These are phyloP conservation scores for Grammomys dolichurus DNA, from an alignment of 2,113 vertebrate species.

Conservation along the genomic window DNA sequence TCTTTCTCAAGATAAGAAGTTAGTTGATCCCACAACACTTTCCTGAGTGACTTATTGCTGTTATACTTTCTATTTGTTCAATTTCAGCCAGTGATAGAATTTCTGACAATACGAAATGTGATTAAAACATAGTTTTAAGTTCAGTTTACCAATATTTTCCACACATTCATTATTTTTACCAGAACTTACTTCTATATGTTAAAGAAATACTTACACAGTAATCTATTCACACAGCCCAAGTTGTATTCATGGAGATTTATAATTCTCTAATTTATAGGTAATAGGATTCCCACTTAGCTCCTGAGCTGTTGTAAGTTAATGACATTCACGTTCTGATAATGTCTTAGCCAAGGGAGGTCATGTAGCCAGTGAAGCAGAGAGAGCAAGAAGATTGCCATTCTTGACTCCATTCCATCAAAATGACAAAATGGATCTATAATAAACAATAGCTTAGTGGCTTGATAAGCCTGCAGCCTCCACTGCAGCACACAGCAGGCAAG, in stretches of 20 bases:
- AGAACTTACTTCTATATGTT: conserved; percentile 70
- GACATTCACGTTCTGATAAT: conserved; percentile 74
- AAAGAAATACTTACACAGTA: conserved; percentile 45
- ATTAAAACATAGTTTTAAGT: neutral
- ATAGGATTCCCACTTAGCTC: conserved; percentile 81
- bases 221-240: conserved; percentile 59
- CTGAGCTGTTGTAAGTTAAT: conserved; percentile 81
- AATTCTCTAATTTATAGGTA: conserved; percentile 81
- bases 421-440: conserved; percentile 77
- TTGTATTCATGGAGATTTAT: conserved; percentile 76
- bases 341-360: conserved; percentile 77
- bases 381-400: conserved; percentile 80
- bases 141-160: conserved; percentile 64
- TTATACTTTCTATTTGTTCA: conserved; percentile 9
- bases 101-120: neutral
- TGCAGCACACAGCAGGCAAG: conserved; percentile 82
- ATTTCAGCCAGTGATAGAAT: neutral
- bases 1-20: neutral
- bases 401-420: conserved; percentile 84
- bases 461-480: conserved; percentile 82
- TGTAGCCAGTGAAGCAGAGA: conserved; percentile 79
- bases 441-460: conserved; percentile 84
- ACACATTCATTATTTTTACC: conserved; percentile 75
- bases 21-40: neutral
- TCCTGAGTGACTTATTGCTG: conserved; percentile 1